These are phyloP conservation scores for Aplysina aerophoba DNA, from an alignment of 37 sponge, comb jelly and placozoan species.

Conservation along the genomic window DNA sequence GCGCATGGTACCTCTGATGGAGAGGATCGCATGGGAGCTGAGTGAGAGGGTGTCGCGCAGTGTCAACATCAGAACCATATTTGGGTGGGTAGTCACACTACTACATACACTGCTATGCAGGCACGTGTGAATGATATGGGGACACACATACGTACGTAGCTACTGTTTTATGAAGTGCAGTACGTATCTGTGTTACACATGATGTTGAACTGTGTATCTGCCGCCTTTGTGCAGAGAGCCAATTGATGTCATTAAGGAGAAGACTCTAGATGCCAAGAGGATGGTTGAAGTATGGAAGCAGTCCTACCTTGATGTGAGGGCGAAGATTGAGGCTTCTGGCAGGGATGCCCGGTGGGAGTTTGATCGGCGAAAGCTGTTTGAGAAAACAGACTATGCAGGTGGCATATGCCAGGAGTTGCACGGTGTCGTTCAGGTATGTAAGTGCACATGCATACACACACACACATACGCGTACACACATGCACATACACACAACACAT, in stretches of 20 bases:
- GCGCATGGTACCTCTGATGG: constrained; percentile 98
- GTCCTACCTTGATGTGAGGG: constrained; percentile 94
- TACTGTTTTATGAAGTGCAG: not conserved
- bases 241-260: constrained; percentile 72
- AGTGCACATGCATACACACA: not conserved
- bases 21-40: constrained; percentile 95
- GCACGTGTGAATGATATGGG: not conserved
- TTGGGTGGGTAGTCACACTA: constrained; percentile 52
- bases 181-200: too few relatives aligned
- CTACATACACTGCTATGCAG: not conserved
- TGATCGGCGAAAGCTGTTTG: constrained; percentile 93
- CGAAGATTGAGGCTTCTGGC: constrained; percentile 98
- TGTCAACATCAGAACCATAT: constrained; percentile 84
- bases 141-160: not conserved
- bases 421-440: constrained; percentile 81
- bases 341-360: constrained; percentile 99
- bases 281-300: constrained; percentile 88
- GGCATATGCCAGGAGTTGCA: constrained; percentile 91
- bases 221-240: constrained; percentile 38
- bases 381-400: constrained; percentile 89
- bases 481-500: too few relatives aligned
- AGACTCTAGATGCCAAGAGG: constrained; percentile 77
- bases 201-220: not conserved
- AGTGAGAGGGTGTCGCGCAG: constrained; percentile 86
- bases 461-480: too few relatives aligned